Percentiles rank a stretch among this genome's conserved stretches.
Conservation (phyloP, 2,797 vertebrate species). For the Pagetopsis macropterus region DNA sequence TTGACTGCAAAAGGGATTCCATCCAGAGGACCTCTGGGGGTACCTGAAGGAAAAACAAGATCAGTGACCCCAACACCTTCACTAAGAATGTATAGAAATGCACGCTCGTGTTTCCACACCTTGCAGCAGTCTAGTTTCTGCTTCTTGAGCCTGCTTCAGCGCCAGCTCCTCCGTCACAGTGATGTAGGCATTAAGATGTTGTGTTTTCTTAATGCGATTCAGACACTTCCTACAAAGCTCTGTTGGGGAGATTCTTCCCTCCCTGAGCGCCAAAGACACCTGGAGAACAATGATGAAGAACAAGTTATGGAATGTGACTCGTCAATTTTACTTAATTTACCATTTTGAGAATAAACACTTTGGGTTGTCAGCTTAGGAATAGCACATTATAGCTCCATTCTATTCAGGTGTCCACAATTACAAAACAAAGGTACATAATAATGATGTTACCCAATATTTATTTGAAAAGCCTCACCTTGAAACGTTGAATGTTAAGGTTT, state of each 20-base stretch:
- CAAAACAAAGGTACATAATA: background rate
- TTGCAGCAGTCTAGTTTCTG: conserved; percentile 85
- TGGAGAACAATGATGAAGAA: conserved; percentile 52
- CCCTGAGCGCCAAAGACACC: conserved; percentile 88
- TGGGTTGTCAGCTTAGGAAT: background rate
- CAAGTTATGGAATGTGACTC: background rate
- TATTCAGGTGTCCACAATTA: background rate
- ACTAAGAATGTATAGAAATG: background rate
- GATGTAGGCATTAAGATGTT: conserved; percentile 91
- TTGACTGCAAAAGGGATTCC: conserved; percentile 95
- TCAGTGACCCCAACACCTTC: background rate
- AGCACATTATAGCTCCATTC: background rate
- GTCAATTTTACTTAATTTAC: background rate
- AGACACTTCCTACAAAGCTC: conserved; percentile 92
- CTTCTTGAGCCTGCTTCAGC: conserved; percentile 89
- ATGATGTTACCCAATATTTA: too few relatives aligned
- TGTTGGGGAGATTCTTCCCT: conserved; percentile 86
- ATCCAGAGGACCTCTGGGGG: conserved; percentile 88
- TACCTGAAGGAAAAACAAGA: conserved; percentile 77
- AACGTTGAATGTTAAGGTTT: too few relatives aligned
- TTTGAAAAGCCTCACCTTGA: too few relatives aligned
- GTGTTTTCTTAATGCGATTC: conserved; percentile 87
- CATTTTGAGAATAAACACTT: background rate
- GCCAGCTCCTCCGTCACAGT: conserved; percentile 89
- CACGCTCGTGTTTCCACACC: conserved; percentile 72